Base-by-base conservation (phyloP, 2,888 invertebrate genomes). In the Polyommatus iphigenia region DNA sequence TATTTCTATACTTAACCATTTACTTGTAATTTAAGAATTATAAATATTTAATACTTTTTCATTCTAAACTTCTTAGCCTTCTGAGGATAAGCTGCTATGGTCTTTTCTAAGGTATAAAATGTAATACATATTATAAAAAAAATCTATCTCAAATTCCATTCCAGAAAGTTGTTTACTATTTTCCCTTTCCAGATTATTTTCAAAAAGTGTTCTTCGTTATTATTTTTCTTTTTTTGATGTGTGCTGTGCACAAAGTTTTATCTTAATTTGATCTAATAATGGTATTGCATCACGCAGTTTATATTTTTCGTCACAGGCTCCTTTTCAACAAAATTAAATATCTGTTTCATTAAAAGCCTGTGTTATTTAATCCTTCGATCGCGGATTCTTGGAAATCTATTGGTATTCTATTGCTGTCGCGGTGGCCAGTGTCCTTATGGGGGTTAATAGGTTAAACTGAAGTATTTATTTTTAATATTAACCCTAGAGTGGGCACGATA, bases 21-120 rank as follows among this genome's bases (percentile, higher is more conserved):
- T 0, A 75, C 13, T 24, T 67, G 13, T 50, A 15, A 20, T 59
- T 59, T 71, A 18, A 20, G 59, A 36, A 78, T 78, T 81, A 79
- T 5, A 2, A 54, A 54, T 18, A 54, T 3, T 46, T 46, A 54
- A 54, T 5, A 54, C 10, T 46, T 46, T 46, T 46, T 10, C 3
- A 78, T 77, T 76, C 77, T 50, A 80, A 82, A 79, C 86, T 88
- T 87, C 84, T 84, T 88, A 89, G 89, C 89, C 86, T 87, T 81
- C 88, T 82, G 81, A 86, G 92, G 91, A 91, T 83, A 82, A 84
- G 85, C 87, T 86, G 87, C 88, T 81, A 91, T 91, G 91, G 85
- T 84, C 82, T 83, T 85, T 72, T 79, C 85, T 79, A 85, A 92
- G 91, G 91, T 92, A 91, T 85, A 13, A 46, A 46, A 46, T 41